A percentile compares a stretch with the other conserved stretches of the same genome.
Conservation (phyloP, 2,113 vertebrate genomes). For the Paracanthobrama guichenoti region DNA sequence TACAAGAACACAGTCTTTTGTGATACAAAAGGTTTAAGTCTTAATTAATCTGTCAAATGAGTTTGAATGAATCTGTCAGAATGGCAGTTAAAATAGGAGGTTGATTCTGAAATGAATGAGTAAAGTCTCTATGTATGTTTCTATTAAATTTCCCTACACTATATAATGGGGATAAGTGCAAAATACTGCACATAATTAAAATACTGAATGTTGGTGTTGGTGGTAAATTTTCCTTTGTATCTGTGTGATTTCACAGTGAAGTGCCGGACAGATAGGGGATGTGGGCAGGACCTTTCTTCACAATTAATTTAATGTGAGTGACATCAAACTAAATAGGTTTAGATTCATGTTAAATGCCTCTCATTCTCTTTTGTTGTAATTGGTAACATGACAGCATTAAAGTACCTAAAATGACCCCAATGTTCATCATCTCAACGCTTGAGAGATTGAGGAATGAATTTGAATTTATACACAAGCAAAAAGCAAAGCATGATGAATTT, state of each 20-base stretch:
- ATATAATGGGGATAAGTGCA: too few species aligned
- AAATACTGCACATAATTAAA: too few species aligned
- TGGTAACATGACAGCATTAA: neutral
- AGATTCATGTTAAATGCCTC: neutral
- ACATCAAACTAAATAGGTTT: constrained; percentile 14
- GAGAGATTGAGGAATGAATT: neutral
- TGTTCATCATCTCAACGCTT: neutral
- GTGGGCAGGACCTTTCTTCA: constrained; percentile 47
- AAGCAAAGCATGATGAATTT: constrained; percentile 19
- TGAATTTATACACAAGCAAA: constrained; percentile 23
- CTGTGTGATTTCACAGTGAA: neutral
- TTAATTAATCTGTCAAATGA: neutral
- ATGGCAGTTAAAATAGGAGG: neutral
- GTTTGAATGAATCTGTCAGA: neutral
- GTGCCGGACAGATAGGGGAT: constrained; percentile 45
- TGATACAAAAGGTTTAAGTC: neutral
- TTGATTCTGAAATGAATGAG: too few species aligned
- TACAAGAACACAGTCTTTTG: neutral
- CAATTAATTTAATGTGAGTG: constrained; percentile 20
- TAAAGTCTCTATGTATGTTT: too few species aligned
- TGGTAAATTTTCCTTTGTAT: neutral
- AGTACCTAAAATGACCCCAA: neutral
- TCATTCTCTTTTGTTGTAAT: neutral
- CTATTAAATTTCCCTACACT: too few species aligned
- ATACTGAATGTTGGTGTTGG: neutral